Conservation (phyloP, 2,113 vertebrate genomes). For the Ophiodon elongatus region DNA sequence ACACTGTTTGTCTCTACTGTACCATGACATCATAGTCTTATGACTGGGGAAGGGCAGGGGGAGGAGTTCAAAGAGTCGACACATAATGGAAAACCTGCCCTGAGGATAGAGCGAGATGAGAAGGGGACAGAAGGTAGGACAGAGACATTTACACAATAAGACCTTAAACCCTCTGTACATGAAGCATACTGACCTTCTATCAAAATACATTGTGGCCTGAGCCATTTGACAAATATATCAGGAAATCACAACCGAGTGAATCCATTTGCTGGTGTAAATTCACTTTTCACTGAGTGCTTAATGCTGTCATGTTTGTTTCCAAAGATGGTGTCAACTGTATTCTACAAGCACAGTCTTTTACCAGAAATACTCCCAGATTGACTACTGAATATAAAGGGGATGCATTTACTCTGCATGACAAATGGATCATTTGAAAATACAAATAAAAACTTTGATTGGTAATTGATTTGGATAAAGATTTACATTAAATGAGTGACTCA, state of each 20-base stretch:
- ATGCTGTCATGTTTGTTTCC: neutral
- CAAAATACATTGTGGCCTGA: neutral
- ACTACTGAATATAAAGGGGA: neutral
- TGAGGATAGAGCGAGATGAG: conserved; percentile 47
- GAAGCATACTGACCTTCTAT: neutral
- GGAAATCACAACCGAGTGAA: neutral
- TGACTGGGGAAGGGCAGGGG: conserved; percentile 81
- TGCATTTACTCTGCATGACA: neutral
- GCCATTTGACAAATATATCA: neutral
- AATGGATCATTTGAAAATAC: neutral
- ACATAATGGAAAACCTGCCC: conserved; percentile 77
- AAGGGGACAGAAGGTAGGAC: conserved; percentile 35
- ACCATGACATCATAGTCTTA: conserved; percentile 79
- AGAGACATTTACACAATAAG: conserved; percentile 5
- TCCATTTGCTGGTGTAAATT: neutral
- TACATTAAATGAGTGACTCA: neutral
- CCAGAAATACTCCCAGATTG: conserved; percentile 1
- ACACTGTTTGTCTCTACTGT: conserved; percentile 73
- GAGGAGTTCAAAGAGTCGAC: conserved; percentile 74
- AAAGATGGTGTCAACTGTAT: neutral
- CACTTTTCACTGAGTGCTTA: neutral
- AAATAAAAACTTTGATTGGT: neutral
- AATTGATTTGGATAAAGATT: neutral
- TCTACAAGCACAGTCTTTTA: conserved; percentile 3
- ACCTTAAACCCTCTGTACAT: neutral